phyloP scores from a whole-genome alignment of 1,140 invertebrate genomes.

The Cecropterus lyciades region DNA sequence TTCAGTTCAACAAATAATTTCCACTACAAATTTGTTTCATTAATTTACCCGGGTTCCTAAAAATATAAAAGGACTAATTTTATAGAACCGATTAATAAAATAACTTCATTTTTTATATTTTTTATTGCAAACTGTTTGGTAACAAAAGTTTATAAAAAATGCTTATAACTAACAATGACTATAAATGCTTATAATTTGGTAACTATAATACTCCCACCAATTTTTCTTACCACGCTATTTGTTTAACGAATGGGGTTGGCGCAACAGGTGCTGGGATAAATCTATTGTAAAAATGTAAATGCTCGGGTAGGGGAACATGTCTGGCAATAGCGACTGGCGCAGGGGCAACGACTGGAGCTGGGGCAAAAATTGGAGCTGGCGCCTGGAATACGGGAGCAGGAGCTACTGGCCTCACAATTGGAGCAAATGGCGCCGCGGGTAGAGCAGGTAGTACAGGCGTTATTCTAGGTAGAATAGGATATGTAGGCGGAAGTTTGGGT shows the following conservation, averaged over 20 bases:
- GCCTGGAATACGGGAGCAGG: slow-evolving; percentile 47
- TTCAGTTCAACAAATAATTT: too few species aligned
- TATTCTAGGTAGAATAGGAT: slow-evolving; percentile 26
- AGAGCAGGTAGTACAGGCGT: slow-evolving; percentile 37
- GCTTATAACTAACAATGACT: slow-evolving; percentile 45
- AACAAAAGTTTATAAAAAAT: slow-evolving; percentile 35
- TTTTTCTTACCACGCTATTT: slow-evolving; percentile 67
- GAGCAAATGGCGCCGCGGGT: slow-evolving; percentile 45
- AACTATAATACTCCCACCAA: slow-evolving; percentile 43
- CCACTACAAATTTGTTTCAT: too few species aligned
- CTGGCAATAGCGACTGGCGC: slow-evolving; percentile 29
- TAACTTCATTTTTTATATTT: slow-evolving; percentile 2
- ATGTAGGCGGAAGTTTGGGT: slow-evolving; percentile 35
- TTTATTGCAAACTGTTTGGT: slow-evolving; percentile 9
- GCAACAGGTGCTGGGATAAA: slow-evolving; percentile 47
- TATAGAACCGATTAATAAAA: background rate
- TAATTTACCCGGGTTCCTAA: too few species aligned
- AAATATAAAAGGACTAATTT: too few species aligned
- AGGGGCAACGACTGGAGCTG: slow-evolving; percentile 42
- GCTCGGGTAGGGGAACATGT: slow-evolving; percentile 35
- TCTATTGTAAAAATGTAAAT: slow-evolving; percentile 38
- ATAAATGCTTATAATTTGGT: slow-evolving; percentile 28
- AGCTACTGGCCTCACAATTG: slow-evolving; percentile 45
- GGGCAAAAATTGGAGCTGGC: slow-evolving; percentile 43
- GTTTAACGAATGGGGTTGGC: slow-evolving; percentile 57